Base-by-base conservation (phyloP, 2,113 vertebrate species). In the Cromileptes altivelis region DNA sequence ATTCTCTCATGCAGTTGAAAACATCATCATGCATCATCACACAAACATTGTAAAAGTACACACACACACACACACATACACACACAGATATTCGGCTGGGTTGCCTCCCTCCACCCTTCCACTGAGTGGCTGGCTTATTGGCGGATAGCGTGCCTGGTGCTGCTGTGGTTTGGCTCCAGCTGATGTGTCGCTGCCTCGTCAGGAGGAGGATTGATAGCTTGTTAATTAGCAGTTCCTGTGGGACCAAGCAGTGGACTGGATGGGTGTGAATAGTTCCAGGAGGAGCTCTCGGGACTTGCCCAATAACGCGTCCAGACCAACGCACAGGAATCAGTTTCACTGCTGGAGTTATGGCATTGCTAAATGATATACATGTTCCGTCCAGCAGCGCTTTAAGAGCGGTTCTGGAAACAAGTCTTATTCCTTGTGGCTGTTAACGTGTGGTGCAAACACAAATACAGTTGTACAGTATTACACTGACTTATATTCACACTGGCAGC, bases 1-100 rank as follows among this genome's bases (percentile, higher is more conserved):
- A 81, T 78, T 76, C 77, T 87, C 75, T 86, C 84, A 78, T 82
- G 86, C 82, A 84, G 42, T 70, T 82, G 75, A 80, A 84, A 72
- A 85, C 79, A 84, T 89, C 71, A 88, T 86, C 83, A 78, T 77
- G 83, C 81, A 84, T 89, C 87, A 82, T 85, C 85, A 81, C 79
- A 85, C 86, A 91, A 83, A 85, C 84, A 82, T 52, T 80, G 75
- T 73, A 80, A 53, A 33, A 33, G 47, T 33, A 69, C 11, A 74
- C n/a, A 2, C 65, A 75, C 33, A 14, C 72, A 64, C 80, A 85
- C 50, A 74, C 33, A 68, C 55, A 53, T 15, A 42, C 45, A 45
- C 50, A 60, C 56, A 58, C 14, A 45, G 21, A 58, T 17, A 12
- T 57, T 77, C 23, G 18, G 49, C 70, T 33, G 63, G 12, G 77